Evolutionary conservation across 2,888 invertebrate genomes (phyloP), one percentile per base, ranked within the genome.

Genomic region (Nowickia ferox): DNA sequence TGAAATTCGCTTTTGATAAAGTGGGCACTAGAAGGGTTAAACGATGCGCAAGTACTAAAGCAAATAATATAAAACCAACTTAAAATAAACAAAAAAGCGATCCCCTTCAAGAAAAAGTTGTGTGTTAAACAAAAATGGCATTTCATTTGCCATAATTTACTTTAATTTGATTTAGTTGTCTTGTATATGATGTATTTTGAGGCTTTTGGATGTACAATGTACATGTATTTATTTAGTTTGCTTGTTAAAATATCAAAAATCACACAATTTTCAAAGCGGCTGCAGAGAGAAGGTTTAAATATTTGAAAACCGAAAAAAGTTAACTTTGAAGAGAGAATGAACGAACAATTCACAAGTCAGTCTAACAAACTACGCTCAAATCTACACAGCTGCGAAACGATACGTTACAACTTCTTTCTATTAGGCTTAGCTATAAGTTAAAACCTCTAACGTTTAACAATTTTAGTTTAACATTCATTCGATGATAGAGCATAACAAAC

Each of bases 401-500:
- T 42, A 76, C 51, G 9, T n/a, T 9, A 66, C 40, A 68, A 68
- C 53, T 75, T 69, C 38, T 71, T 74, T 61, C 68, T 59, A 59
- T 30, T 48, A 79, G 38, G 19, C 1, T 30, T 9, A 46, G 11
- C 65, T 82, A 82, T 85, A 86, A 83, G 86, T 83, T 83, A 79
- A 79, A 76, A 72, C 71, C 79, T 42, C 55, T 71, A 71, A 71
- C 61, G 68, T 71, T 83, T 71, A 79, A 76, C 19, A 75, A 72
- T 42, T 79, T 86, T 79, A 79, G 86, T 86, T 83, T 79, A 61
- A 68, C 51, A 46, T 66, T 40, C 75, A 75, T 38, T 22, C 78
- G 69, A 55, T 82, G 65, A 40, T 53, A 71, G 82, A 69, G 44
- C 72, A 76, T 66, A 75, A 75, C 42, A 44, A 72, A 44, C 6